Percentiles rank a stretch among this genome's conserved stretches.
Evolutionary conservation across 1,140 invertebrate genomes (phyloP).

Genomic region (Cepaea nemoralis): DNA sequence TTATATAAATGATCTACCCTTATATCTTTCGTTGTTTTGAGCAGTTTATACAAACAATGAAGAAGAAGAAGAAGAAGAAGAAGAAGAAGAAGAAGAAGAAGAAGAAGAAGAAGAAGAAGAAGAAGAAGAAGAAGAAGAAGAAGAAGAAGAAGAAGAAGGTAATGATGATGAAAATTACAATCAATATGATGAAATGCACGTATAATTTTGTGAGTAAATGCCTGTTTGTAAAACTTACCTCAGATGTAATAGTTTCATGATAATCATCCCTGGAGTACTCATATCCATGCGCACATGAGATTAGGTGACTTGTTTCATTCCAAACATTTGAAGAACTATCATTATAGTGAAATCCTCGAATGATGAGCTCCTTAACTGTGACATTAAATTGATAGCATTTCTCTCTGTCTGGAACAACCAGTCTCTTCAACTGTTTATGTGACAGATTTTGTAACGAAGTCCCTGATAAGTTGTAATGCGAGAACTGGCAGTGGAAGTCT

Average conservation of each 20-base stretch:
- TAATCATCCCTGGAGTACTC: constrained; percentile 1
- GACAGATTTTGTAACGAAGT: constrained; percentile 7
- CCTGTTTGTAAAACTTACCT: too few relatives aligned
- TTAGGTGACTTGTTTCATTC: background rate
- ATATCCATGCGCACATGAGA: constrained; percentile 11
- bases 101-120: too few relatives aligned
- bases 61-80: too few relatives aligned
- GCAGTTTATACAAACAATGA: too few relatives aligned
- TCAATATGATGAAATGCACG: too few relatives aligned
- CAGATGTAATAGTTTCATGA: background rate
- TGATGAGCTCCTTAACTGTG: background rate
- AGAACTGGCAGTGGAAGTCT: constrained; percentile 41
- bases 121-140: too few relatives aligned
- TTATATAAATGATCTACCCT: too few relatives aligned
- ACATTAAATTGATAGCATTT: constrained; percentile 14
- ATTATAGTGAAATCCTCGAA: background rate
- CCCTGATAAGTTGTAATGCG: constrained; percentile 32
- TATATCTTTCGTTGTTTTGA: too few relatives aligned
- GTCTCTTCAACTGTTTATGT: background rate
- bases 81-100: too few relatives aligned
- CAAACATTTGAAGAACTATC: background rate
- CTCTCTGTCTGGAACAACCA: background rate
- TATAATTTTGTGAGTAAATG: too few relatives aligned
- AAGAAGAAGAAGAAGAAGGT: too few relatives aligned
- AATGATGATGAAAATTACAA: too few relatives aligned